These are phyloP conservation scores for Mylabris sibirica DNA, from an alignment of 2,888 invertebrate genomes.

Conservation along the genomic window DNA sequence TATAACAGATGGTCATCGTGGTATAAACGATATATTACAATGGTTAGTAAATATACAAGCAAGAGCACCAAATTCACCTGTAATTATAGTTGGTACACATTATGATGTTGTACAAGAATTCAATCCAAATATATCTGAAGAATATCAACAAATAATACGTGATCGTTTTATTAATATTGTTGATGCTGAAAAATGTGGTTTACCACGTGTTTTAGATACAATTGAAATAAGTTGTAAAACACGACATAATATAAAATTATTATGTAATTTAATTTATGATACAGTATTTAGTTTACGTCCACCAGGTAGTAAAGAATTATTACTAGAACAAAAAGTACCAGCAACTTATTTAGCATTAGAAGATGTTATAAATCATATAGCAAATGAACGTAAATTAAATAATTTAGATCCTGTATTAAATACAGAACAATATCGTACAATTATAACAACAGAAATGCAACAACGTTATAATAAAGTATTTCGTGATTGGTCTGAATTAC, in stretches of 20 bases:
- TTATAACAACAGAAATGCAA: constrained; percentile 72
- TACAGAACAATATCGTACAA: constrained; percentile 76
- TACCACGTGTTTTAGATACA: constrained; percentile 91
- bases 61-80: constrained; percentile 94
- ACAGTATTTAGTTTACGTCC: constrained; percentile 90
- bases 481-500: constrained; percentile 88
- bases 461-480: constrained; percentile 76
- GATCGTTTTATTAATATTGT: constrained; percentile 90
- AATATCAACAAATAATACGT: constrained; percentile 86
- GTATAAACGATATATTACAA: constrained; percentile 87
- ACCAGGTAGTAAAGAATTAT: constrained; percentile 88
- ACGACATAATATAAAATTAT: constrained; percentile 85
- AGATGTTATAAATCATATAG: constrained; percentile 86
- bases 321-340: constrained; percentile 93
- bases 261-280: constrained; percentile 93
- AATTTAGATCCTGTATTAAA: constrained; percentile 83
- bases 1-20: constrained; percentile 89
- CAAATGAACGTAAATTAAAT: constrained; percentile 74
- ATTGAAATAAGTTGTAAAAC: constrained; percentile 92
- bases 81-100: constrained; percentile 96
- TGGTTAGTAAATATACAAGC: constrained; percentile 97
- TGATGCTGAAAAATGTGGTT: constrained; percentile 94
- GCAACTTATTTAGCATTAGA: constrained; percentile 95
- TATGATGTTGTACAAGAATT: constrained; percentile 83
- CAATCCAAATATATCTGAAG: constrained; percentile 71